Percentiles rank a stretch among this genome's conserved stretches.
phyloP scores from a whole-genome alignment of 1,140 invertebrate species.

The Scaptodrosophila lebanonensis region DNA sequence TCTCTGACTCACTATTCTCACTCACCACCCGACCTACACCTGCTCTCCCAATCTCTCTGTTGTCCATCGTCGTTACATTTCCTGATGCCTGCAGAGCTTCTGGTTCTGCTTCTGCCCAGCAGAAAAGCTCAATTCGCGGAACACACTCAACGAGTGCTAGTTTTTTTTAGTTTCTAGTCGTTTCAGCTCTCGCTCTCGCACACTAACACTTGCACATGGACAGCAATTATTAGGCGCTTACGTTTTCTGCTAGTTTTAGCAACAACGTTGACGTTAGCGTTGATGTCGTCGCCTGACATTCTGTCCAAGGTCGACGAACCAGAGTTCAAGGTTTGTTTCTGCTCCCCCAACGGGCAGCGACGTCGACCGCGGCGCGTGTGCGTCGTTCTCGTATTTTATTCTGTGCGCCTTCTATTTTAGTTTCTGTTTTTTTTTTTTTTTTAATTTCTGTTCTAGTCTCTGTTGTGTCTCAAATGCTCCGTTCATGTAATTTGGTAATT shows the following conservation, averaged over 20 bases:
- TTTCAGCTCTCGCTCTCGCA: no score
- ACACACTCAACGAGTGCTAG: no score
- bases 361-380: not conserved
- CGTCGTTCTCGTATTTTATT: slow-evolving; percentile 21
- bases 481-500: slow-evolving; percentile 63
- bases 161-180: no score
- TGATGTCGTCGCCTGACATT: no score
- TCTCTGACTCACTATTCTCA: not conserved
- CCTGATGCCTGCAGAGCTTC: slow-evolving; percentile 51
- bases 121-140: slow-evolving; percentile 22
- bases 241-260: no score
- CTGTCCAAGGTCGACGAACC: slow-evolving; percentile 83
- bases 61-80: slow-evolving; percentile 38
- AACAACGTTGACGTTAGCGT: slow-evolving; percentile 65
- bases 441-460: slow-evolving; percentile 1
- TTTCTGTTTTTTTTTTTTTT: slow-evolving; percentile 10
- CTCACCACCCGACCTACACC: no score
- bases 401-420: slow-evolving; percentile 40
- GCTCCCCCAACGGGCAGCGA: slow-evolving; percentile 15
- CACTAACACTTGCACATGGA: no score
- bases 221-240: no score
- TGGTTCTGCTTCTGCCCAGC: not conserved
- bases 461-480: slow-evolving; percentile 5
- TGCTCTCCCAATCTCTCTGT: not conserved
- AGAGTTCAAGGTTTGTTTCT: slow-evolving; percentile 77